Conservation (phyloP, 2,113 vertebrate species). For the Cairina moschata region DNA sequence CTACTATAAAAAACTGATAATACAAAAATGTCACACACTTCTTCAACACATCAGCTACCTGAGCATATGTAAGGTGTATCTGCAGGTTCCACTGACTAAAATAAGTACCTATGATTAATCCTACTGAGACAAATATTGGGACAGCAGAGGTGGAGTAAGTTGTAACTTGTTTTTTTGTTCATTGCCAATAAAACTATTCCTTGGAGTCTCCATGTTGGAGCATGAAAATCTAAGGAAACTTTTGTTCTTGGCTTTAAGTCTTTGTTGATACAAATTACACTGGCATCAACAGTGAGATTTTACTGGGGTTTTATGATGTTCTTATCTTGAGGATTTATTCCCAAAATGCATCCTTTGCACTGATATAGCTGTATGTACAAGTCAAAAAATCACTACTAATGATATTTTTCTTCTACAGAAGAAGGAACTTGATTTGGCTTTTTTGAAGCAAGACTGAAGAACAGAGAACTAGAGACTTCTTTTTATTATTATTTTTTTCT, state of each 20-base stretch:
- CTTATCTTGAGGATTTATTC: neutral
- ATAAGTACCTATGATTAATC: neutral
- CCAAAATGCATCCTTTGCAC: neutral
- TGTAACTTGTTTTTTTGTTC: neutral
- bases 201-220: neutral
- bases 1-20: constrained; percentile 15
- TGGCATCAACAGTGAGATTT: neutral
- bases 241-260: neutral
- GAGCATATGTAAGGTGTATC: neutral
- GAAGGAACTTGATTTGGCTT: neutral
- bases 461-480: neutral
- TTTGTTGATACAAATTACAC: neutral
- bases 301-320: neutral
- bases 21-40: neutral
- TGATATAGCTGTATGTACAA: neutral
- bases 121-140: neutral
- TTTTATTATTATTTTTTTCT: neutral
- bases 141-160: neutral
- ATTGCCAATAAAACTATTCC: neutral
- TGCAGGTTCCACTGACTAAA: neutral
- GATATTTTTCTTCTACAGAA: neutral
- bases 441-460: neutral
- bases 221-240: neutral
- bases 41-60: neutral
- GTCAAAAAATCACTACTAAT: neutral